Base-by-base conservation (phyloP, 1,140 invertebrate genomes). In the Steinernema feltiae region DNA sequence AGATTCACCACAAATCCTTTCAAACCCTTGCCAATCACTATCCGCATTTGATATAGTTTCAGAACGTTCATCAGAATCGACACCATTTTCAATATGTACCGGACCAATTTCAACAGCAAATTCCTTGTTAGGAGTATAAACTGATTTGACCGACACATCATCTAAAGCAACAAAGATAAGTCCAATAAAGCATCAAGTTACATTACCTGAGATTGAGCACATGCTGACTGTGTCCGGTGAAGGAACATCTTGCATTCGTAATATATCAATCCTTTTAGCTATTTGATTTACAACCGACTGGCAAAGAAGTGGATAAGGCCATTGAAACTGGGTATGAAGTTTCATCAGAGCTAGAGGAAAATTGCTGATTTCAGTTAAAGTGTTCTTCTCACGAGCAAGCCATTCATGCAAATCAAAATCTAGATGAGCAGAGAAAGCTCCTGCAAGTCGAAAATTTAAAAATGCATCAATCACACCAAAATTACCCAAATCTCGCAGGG, bases 311-410 rank as follows among this genome's bases (percentile, higher is more conserved):
- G 83, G 83, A 72, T 86, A 85, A 15, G 83, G 83, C 83, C 83
- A 85, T 15, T 70, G 70, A 48, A 85, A 85, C 75, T 85, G 82
- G 1, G 83, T 83, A 71, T 86, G 84, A 2, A 86, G 74, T 63
- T 85, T 83, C 76, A 83, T 83, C 32, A 85, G 46, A 30, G 86
- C 79, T 1, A 85, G 30, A 2, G 84, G 80, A 32, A 85, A 85
- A 24, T 80, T 78, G 1, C 30, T 24, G 35, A 80, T 69, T 24
- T 48, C 18, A 27, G 32, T 32, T 31, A 53, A 69, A 21, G 46
- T 63, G n/a, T 46, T 30, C 17, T 41, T 30, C 30, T 73, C 41
- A 30, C 73, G 48, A 30, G 48, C 35, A 24, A 80, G 32, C 30
- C 48, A 70, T 17, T 32, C 31, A 31, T 30, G 31, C 63, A 85